Base-by-base conservation (phyloP, 1,140 invertebrate species). In the Saccostrea cuccullata region DNA sequence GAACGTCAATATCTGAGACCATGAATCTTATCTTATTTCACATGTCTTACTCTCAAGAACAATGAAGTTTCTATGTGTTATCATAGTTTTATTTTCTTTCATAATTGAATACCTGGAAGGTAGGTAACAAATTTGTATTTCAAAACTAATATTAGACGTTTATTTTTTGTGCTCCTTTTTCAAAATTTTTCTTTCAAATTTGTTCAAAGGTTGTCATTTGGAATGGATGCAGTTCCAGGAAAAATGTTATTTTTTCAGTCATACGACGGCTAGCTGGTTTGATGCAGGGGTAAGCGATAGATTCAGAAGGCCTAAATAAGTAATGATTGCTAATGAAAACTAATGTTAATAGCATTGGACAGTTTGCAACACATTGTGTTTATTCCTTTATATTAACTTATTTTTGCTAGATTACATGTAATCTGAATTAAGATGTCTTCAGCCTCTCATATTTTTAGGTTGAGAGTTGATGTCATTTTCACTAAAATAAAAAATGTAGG, bases 171-270 rank as follows among this genome's bases (percentile, higher is more conserved):
- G 3, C 13, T 60, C 13, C 13, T 60, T 60, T 60, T 60, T 60
- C 13, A 60, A 17, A 4, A 13, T 13, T 17, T 20, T 17, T 60
- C 20, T 60, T 58, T 60, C 9, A 15, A 60, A 13, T 73, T 73
- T 73, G 67, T 26, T 30, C 6, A 30, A 12, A 70, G 67, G 67
- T 26, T 73, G 67, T 26, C 67, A 73, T 30, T 20, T 73, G 67
- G 67, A 26, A 20, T 73, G 67, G 67, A 73, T 30, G 26, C 67
- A 73, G n/a, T 73, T 73, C 23, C 67, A 73, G 23, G 23, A 73
- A 20, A 73, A 73, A 26, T 73, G 67, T 73, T 73, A 73, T 73
- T 73, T 73, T 73, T 73, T 73, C 67, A 73, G 67, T 30, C 67
- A 73, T 8, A 73, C 67, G 5, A 15, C 23, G 8, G 67, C 67